Base-by-base conservation (phyloP, 2,888 invertebrate species). In the Sialis fuliginosa region DNA sequence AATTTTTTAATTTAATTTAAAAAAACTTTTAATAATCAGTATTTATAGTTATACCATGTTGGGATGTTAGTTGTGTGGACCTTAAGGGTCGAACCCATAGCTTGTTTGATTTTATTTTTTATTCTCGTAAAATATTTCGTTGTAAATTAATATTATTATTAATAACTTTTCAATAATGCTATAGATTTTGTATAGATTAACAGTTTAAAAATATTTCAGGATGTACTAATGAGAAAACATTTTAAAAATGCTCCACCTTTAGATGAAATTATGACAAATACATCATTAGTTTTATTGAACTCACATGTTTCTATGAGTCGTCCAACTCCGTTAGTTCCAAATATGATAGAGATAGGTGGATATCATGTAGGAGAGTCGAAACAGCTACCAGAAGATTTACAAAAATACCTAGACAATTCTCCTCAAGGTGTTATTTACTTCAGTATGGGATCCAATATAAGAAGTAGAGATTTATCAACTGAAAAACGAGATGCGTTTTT, bases 371-470 rank as follows among this genome's bases (percentile, higher is more conserved):
- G 54, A 34, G 9, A 34, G 9, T 35, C 47, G 34, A 41, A 47
- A 35, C 35, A 34, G 13, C 30, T 47, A 6, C 47, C 47, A 6
- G 34, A 13, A 47, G 58, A 58, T 33, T 46, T 62, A n/a, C 54
- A 62, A 50, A 51, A 54, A 30, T 61, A 56, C 47, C 49, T 62
- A 45, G 60, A 61, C 42, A 51, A 53, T 2, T 55, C 61, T 5
- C 54, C 55, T 10, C 52, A 62, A 6, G 63, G 64, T 1, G 60
- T 57, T 6, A 54, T 64, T 34, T 59, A 55, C 47, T 63, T 64
- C 49, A 62, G 61, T 49, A 52, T 64, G 51, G 64, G 64, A 1
- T 60, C 63, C 0, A 58, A 60, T 45, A 49, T 62, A 12, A 52
- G 55, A 48, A 58, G 58, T 37, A 51, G 52, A 30, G 46, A 55